Base-by-base conservation (phyloP, 2,797 vertebrate genomes). In the Lepidocolaptes lacrymiger region DNA sequence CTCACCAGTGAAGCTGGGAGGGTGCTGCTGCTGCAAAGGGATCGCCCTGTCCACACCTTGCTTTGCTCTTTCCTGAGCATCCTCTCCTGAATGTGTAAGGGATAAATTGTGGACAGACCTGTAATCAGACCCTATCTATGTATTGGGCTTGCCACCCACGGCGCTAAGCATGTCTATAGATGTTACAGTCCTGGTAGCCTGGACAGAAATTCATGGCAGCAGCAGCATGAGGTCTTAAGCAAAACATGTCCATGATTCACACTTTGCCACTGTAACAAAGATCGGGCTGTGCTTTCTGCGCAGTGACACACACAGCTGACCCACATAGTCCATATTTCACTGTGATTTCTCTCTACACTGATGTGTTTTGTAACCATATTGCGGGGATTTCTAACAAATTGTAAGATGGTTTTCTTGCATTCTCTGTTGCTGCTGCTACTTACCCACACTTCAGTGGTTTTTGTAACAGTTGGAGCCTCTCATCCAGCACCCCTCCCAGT, bases 1-100 rank as follows among this genome's bases (percentile, higher is more conserved):
- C 52, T 83, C 41, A 49, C 16, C 34, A 36, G 28, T 64, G 73
- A 49, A 64, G 69, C 27, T 27, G 19, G 51, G 61, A 80, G 44
- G 52, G 12, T 85, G 48, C 39, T 89, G 56, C 46, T 48, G 46
- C 48, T 49, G 48, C 55, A 67, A 41, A 76, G 52, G 5, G 24
- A 19, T 72, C 7, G 0, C 23, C 79, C 72, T 77, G 41, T 54
- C 46, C 49, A 18, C 46, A 51, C 36, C 36, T 81, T 6, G 1
- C 61, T 92, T 61, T 78, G 27, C n/a, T 88, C 36, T 48, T 87
- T 82, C 44, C 41, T 82, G 63, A 85, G 54, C 74, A 77, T 80
- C 64, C 23, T 72, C 32, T 74, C 58, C 63, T 43, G 82, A 67
- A 43, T 34, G 32, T 55, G 4, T 28, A 66, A 73, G 59, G 32